Evolutionary conservation across 2,888 invertebrate species (phyloP).

Genomic region (Eilema caniola): DNA sequence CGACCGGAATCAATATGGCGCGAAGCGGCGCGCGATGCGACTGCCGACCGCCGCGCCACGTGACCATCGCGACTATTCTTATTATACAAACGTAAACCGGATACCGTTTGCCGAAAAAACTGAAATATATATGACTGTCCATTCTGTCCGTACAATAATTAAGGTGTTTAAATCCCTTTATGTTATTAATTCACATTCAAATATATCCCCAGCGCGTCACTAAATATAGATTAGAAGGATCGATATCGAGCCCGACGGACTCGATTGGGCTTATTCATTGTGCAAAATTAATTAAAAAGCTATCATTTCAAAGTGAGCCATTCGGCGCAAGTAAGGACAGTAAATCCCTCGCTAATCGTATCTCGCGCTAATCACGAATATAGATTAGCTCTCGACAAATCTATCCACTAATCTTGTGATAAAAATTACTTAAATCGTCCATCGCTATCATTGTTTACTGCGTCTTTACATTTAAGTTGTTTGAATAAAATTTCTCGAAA

Average conservation of each 20-base stretch:
- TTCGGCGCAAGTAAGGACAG: constrained; percentile 25
- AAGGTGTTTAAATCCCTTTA: constrained; percentile 14
- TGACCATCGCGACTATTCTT: neutral
- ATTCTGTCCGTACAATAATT: neutral
- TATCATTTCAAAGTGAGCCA: constrained; percentile 30
- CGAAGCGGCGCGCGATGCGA: constrained; percentile 11
- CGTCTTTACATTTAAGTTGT: neutral
- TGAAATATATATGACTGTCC: constrained; percentile 13
- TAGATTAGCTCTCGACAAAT: constrained; percentile 35
- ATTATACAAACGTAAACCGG: constrained; percentile 1
- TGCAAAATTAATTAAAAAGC: constrained; percentile 42
- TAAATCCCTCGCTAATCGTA: constrained; percentile 38
- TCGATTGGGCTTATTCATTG: constrained; percentile 29
- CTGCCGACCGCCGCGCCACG: neutral
- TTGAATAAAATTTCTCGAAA: constrained; percentile 14
- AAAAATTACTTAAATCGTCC: constrained; percentile 2
- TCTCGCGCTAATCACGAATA: constrained; percentile 31
- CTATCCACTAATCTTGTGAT: constrained; percentile 15
- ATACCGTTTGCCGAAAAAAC: constrained; percentile 8
- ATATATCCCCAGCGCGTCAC: constrained; percentile 11
- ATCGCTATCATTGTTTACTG: neutral
- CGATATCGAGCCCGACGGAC: constrained; percentile 18
- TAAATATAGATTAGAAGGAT: constrained; percentile 25
- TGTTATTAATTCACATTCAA: constrained; percentile 8
- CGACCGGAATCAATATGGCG: constrained; percentile 41